Base-by-base conservation (phyloP, 2,888 invertebrate species). In the Pristionchus mayeri region DNA sequence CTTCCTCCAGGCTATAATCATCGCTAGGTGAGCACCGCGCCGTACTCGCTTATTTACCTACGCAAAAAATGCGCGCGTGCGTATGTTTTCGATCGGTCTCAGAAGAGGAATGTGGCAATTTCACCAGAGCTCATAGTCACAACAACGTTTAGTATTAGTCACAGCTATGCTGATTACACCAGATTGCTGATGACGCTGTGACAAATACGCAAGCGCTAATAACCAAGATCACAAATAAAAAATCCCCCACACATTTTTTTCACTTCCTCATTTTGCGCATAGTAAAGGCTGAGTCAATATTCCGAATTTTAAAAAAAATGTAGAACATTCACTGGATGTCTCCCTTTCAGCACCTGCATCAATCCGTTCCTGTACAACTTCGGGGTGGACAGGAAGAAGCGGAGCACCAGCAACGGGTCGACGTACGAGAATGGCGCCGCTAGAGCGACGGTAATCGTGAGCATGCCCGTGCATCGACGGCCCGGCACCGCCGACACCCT, bases 1-100 rank as follows among this genome's bases (percentile, higher is more conserved):
- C 79, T 91, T 90, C 90, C 87, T 90, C 3, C 90, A 91, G 63
- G 90, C 91, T 3, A 90, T 90, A 27, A 89, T 91, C 13, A 89
- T 91, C 63, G 90, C 90, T 13, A 91, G 91, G 91, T 91, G 84
- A 54, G 34, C 54, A 84, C 75, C 9, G n/a, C n/a, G n/a, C n/a
- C n/a, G n/a, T 27, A 21, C 18, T 37, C 44, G 3, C 44, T 40
- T 16, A 40, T 40, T 24, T 71, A 18, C 9, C 40, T n/a, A 4
- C 9, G 27, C 27, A 13, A 30, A 11, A 6, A 9, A n/a, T 40
- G 6, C 6, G 11, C 11, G 40, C 9, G n/a, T 34, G 24, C 67
- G 24, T n/a, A n/a, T n/a, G n/a, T n/a, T n/a, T n/a, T n/a, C n/a
- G n/a, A n/a, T n/a, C n/a, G n/a, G n/a, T n/a, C n/a, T n/a, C n/a